Evolutionary conservation across 2,797 vertebrate species (phyloP).

Genomic region (Graptemys geographica): DNA sequence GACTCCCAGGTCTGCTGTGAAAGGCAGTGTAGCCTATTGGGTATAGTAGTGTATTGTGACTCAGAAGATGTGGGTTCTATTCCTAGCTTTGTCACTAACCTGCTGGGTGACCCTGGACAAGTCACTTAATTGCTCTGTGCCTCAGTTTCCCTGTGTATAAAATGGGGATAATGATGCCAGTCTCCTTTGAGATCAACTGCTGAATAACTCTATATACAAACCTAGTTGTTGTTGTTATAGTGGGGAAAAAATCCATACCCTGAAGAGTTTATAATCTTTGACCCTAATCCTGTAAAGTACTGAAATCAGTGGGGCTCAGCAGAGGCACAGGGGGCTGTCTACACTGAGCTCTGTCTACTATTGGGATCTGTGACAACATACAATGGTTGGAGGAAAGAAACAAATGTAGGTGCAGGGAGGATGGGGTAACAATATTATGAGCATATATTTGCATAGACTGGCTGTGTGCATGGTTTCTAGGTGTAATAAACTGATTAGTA

Average conservation of each 20-base stretch:
- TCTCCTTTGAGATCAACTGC: neutral
- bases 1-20: neutral
- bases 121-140: neutral
- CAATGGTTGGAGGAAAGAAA: neutral
- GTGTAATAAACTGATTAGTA: neutral
- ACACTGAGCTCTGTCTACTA: neutral
- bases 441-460: neutral
- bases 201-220: neutral
- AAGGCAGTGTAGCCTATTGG: neutral
- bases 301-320: neutral
- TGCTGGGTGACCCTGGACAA: neutral
- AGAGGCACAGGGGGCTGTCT: neutral
- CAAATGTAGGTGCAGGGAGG: fast-evolving
- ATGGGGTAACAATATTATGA: neutral
- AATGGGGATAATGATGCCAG: neutral
- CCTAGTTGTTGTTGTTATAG: neutral
- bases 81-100: neutral
- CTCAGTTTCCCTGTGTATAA: neutral
- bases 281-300: neutral
- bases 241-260: neutral
- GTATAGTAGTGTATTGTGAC: neutral
- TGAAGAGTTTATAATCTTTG: neutral
- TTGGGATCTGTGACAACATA: fast-evolving
- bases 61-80: neutral
- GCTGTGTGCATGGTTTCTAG: neutral